Percentiles rank a stretch among this genome's conserved stretches.
Conservation (phyloP, 2,888 invertebrate genomes). For the Caenorhabditis drosophilae region DNA sequence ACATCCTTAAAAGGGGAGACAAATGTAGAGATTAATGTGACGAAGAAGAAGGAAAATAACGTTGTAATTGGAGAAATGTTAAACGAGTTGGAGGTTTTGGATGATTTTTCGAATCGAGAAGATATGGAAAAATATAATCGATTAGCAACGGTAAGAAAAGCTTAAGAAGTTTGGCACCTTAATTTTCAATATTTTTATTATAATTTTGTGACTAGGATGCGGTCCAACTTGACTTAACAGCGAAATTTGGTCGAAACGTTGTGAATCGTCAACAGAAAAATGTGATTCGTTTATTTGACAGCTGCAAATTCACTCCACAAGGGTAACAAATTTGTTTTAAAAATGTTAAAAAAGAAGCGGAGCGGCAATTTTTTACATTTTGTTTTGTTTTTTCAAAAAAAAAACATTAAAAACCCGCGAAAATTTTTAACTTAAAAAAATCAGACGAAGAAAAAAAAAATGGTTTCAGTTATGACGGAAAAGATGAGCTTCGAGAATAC, state of each 20-base stretch:
- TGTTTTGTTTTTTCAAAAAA: background rate
- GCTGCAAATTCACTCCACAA: conserved; percentile 31
- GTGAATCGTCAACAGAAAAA: conserved; percentile 57
- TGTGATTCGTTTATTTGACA: conserved; percentile 58
- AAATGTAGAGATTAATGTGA: background rate
- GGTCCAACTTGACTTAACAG: conserved; percentile 60
- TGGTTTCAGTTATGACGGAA: conserved; percentile 12
- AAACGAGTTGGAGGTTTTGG: conserved; percentile 62
- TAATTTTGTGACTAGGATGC: conserved; percentile 52
- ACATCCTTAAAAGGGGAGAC: conserved; percentile 5
- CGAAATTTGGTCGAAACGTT: conserved; percentile 54
- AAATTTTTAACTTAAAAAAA: too few species aligned
- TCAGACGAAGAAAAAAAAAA: too few species aligned
- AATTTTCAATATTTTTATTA: conserved; percentile 7
- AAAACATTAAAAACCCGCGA: background rate
- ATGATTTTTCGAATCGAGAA: conserved; percentile 40
- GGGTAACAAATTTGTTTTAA: conserved; percentile 5
- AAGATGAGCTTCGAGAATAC: conserved; percentile 41
- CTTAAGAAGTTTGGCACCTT: conserved; percentile 4
- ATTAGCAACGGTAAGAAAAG: conserved; percentile 54
- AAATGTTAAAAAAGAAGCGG: background rate
- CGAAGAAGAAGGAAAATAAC: conserved; percentile 5
- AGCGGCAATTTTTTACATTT: background rate
- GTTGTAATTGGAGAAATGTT: conserved; percentile 49
- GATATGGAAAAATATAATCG: conserved; percentile 56